These are phyloP conservation scores for Xenentodon cancila DNA, from an alignment of 2,797 vertebrate genomes.

Conservation along the genomic window DNA sequence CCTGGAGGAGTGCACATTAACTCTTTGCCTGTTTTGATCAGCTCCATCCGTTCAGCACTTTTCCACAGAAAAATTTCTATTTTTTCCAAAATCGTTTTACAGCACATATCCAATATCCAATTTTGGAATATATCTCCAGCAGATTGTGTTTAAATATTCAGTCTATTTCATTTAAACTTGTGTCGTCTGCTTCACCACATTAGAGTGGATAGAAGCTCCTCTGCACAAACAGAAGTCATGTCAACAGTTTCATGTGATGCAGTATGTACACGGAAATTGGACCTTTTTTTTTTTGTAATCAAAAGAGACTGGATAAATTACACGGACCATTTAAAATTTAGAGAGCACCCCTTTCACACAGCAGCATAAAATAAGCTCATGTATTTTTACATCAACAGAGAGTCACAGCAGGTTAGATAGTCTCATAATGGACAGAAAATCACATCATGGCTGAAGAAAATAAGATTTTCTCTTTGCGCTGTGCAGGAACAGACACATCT, in stretches of 20 bases:
- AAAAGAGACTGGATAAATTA: slow-evolving; percentile 34
- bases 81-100: slow-evolving; percentile 5
- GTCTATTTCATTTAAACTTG: slow-evolving; percentile 22
- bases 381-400: slow-evolving; percentile 19
- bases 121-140: not conserved
- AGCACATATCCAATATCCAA: not conserved
- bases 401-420: slow-evolving; percentile 3
- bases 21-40: not conserved
- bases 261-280: slow-evolving; percentile 30
- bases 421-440: slow-evolving; percentile 19
- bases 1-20: not conserved
- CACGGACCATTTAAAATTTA: slow-evolving; percentile 31
- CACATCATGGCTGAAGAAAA: slow-evolving; percentile 4
- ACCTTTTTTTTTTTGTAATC: slow-evolving; percentile 17
- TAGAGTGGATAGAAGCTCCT: slow-evolving; percentile 12
- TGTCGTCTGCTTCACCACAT: not conserved
- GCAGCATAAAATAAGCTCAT: slow-evolving; percentile 27
- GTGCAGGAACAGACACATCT: slow-evolving; percentile 11
- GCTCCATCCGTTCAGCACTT: not conserved
- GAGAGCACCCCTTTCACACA: slow-evolving; percentile 19
- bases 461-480: not conserved
- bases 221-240: slow-evolving; percentile 3
- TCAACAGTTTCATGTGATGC: slow-evolving; percentile 23
- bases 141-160: slow-evolving; percentile 11
- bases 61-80: not conserved